These are phyloP conservation scores for Perca flavescens DNA, from an alignment of 2,113 vertebrate species.

Conservation along the genomic window DNA sequence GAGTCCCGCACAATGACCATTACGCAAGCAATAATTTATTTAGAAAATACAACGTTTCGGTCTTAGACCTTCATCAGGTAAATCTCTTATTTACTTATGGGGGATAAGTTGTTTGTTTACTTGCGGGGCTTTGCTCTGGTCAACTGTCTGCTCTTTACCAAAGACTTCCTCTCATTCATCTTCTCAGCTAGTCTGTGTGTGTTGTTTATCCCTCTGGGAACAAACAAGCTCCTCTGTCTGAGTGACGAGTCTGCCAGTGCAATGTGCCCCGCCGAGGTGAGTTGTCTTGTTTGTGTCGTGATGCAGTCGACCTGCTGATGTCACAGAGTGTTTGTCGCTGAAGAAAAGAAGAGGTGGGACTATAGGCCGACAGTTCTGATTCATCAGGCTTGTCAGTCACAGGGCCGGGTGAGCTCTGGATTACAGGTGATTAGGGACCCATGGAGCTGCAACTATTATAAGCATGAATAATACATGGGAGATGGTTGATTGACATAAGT, in stretches of 20 bases:
- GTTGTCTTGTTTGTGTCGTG: constrained; percentile 37
- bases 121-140: constrained; percentile 2
- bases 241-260: constrained; percentile 9
- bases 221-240: constrained; percentile 27
- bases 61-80: no score
- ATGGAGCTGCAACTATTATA: constrained; percentile 33
- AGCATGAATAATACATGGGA: constrained; percentile 63
- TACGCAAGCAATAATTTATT: no score
- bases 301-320: constrained; percentile 50
- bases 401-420: constrained; percentile 24
- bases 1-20: no score
- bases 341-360: neutral
- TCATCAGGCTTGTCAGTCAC: constrained; percentile 69
- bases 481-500: constrained; percentile 31
- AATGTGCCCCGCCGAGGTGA: constrained; percentile 15
- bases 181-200: neutral
- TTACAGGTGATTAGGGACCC: constrained; percentile 46
- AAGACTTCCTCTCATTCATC: neutral
- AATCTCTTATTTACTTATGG: constrained; percentile 10
- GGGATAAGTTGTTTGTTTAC: constrained; percentile 38
- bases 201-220: constrained; percentile 38
- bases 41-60: no score
- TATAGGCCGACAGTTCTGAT: constrained; percentile 26
- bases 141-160: constrained; percentile 21
- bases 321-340: constrained; percentile 40